Base-by-base conservation (phyloP, 2,888 invertebrate genomes). In the Andrena fulva region DNA sequence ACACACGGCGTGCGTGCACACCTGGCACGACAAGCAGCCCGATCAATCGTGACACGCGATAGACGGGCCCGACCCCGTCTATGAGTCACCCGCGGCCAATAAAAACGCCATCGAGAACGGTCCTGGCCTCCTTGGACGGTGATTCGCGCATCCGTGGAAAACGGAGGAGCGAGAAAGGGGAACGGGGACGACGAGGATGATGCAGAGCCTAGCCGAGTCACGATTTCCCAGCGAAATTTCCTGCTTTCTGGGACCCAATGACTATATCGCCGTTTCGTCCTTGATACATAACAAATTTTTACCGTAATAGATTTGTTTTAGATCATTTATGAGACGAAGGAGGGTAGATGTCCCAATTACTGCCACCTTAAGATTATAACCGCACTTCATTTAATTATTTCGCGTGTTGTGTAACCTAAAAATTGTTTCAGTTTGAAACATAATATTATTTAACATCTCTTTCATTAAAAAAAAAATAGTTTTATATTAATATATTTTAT, bases 21-120 rank as follows among this genome's bases (percentile, higher is more conserved):
- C 82, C 82, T 83, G 82, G 82, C 82, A 71, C 72, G 62, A 69
- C 56, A 77, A 82, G 82, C 82, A 75, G 67, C 16, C 48, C 56
- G 89, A 84, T 87, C 86, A 82, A 86, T 88, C 66, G 66, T 84
- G 78, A 56, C 87, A 81, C 84, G 85, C 83, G 84, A 89, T 81
- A 80, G 76, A 48, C 70, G 16, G 52, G 83, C 77, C 81, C 87
- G 85, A 84, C 72, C 56, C 59, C 20, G 24, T 79, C 83, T 85
- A 72, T 88, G 87, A 88, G 68, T 89, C 87, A 89, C 29, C 56
- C 31, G 29, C 27, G 68, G 63, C 62, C 33, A 76, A 84, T 72
- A 77, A 67, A 63, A 63, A 52, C 29, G 6, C 29, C 35, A 42
- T 62, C 20, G 27, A 1, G 33, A 66, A 63, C 56, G 31, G 52